Evolutionary conservation across 1,140 invertebrate genomes (phyloP).

Genomic region (Anastatus disparis): DNA sequence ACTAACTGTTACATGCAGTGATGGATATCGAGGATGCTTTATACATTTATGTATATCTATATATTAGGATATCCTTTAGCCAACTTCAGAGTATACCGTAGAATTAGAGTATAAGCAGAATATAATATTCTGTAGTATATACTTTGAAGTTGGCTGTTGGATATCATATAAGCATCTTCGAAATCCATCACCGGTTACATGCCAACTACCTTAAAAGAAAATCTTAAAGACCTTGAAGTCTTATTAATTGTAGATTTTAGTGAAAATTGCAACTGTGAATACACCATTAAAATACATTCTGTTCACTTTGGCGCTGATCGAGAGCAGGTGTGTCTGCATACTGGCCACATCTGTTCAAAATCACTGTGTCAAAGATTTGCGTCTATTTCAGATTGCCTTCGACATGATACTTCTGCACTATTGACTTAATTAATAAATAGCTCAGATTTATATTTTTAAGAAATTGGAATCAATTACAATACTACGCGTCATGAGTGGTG

Average conservation of each 20-base stretch:
- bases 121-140: too few species aligned
- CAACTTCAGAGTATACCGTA: too few species aligned
- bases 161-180: too few species aligned
- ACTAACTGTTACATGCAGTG: too few species aligned
- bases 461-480: background rate
- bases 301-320: slow-evolving; percentile 43
- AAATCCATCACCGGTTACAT: slow-evolving; percentile 38
- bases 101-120: too few species aligned
- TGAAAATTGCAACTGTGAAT: slow-evolving; percentile 44
- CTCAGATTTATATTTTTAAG: background rate
- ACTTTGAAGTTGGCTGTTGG: too few species aligned
- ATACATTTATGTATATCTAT: too few species aligned
- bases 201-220: slow-evolving; percentile 29
- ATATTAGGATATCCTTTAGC: too few species aligned
- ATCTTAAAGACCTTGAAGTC: slow-evolving; percentile 9
- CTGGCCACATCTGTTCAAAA: slow-evolving; percentile 38
- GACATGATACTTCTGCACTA: slow-evolving; percentile 42
- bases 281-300: slow-evolving; percentile 41
- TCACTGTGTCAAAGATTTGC: slow-evolving; percentile 32
- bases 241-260: slow-evolving; percentile 41
- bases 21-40: too few species aligned
- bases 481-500: too few species aligned
- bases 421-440: slow-evolving; percentile 33
- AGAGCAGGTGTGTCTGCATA: slow-evolving; percentile 40
- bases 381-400: slow-evolving; percentile 37